Base-by-base conservation (phyloP, 2,797 vertebrate genomes). In the Eremophila alpestris region DNA sequence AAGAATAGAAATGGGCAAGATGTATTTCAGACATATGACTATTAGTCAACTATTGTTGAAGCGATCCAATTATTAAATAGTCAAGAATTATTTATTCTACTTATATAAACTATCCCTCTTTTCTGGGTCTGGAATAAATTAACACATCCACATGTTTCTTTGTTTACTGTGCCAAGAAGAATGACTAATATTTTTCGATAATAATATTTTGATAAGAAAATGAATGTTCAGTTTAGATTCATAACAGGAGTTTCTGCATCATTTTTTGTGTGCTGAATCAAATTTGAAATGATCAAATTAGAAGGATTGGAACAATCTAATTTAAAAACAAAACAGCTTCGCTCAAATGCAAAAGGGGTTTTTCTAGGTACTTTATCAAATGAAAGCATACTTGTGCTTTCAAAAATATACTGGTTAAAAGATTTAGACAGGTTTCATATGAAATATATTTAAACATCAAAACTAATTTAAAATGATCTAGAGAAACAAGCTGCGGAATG, bases 161-260 rank as follows among this genome's bases (percentile, higher is more conserved):
- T 95, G 91, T 83, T 93, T 94, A 94, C 48, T 92, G 70, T 70
- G 94, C 93, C 95, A 97, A 94, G 32, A 83, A 93, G 76, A 90
- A 94, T 97, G 87, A 94, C 59, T 89, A 95, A 96, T 93, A 96
- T 94, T 90, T 88, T 93, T 96, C 7, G 86, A 94, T 91, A 93
- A 95, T 91, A 96, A 93, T 97, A 95, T 96, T 97, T 96, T 96
- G 80, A 94, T 95, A 95, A 88, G 83, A 94, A 94, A 94, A 95
- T 89, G 56, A 96, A 89, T 73, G 64, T 86, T 96, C 70, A 29
- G 41, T 88, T 94, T 80, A 94, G 67, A 91, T 93, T 97, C 86
- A 52, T 70, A 95, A 95, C 88, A 89, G 65, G 34, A 87, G 93
- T 96, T 92, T 83, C 93, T 96, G 58, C 69, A 83, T 90, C 52